phyloP scores from a whole-genome alignment of 2,888 invertebrate species.

The Clivina fossor region DNA sequence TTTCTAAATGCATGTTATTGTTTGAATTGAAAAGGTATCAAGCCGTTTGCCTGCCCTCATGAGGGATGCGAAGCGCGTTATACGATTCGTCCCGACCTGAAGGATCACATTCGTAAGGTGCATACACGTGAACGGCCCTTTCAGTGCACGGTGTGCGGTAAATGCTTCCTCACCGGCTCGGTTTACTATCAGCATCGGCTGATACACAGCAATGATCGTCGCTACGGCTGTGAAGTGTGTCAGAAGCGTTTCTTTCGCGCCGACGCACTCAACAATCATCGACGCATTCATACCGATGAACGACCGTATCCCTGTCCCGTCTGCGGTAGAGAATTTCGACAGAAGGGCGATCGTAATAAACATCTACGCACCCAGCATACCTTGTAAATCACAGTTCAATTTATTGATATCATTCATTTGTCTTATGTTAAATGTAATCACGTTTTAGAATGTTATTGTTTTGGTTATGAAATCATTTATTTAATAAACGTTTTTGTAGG shows the following conservation, averaged over 20 bases:
- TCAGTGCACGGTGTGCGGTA: slow-evolving; percentile 62
- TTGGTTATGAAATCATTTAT: too few species aligned
- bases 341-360: slow-evolving; percentile 61
- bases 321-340: slow-evolving; percentile 58
- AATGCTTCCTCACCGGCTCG: slow-evolving; percentile 64
- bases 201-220: slow-evolving; percentile 64
- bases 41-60: slow-evolving; percentile 63
- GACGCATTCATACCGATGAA: slow-evolving; percentile 64
- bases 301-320: slow-evolving; percentile 59
- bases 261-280: slow-evolving; percentile 64
- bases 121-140: slow-evolving; percentile 66
- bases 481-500: too few species aligned
- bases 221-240: slow-evolving; percentile 63
- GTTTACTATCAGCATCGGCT: slow-evolving; percentile 66
- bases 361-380: slow-evolving; percentile 60
- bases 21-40: slow-evolving; percentile 55
- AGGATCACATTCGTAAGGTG: slow-evolving; percentile 65
- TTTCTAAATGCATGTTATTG: too few species aligned
- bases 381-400: too few species aligned
- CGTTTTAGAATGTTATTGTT: too few species aligned
- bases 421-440: too few species aligned
- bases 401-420: too few species aligned
- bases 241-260: slow-evolving; percentile 64
- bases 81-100: slow-evolving; percentile 64
- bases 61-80: slow-evolving; percentile 63